Percentiles rank a stretch among this genome's conserved stretches.
phyloP scores from a whole-genome alignment of 2,888 invertebrate genomes.

The Agriopis aurantiaria region DNA sequence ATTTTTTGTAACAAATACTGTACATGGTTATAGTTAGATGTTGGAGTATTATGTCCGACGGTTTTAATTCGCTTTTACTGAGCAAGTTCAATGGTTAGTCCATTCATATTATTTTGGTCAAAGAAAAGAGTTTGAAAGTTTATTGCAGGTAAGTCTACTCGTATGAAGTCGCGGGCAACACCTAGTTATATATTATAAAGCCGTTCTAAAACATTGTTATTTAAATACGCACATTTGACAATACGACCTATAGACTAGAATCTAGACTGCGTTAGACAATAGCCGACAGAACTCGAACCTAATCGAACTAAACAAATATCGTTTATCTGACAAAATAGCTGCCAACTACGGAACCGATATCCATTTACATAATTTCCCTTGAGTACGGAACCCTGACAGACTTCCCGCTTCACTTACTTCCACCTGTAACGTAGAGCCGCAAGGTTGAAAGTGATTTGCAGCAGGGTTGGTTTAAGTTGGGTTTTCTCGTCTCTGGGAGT shows the following conservation, averaged over 20 bases:
- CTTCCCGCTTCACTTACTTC: neutral
- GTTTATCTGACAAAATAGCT: slow-evolving; percentile 68
- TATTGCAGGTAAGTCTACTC: no score
- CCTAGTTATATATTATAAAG: neutral
- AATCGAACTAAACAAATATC: slow-evolving; percentile 64
- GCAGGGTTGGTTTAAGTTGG: slow-evolving; percentile 16
- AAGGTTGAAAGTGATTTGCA: slow-evolving; percentile 6
- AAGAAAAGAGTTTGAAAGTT: no score
- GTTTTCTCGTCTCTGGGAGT: slow-evolving; percentile 33
- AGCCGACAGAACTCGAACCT: slow-evolving; percentile 40
- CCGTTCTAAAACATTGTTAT: neutral
- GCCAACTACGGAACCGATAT: slow-evolving; percentile 61
- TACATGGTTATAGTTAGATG: no score
- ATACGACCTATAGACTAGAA: slow-evolving; percentile 16
- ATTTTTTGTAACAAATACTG: no score
- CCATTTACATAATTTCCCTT: slow-evolving; percentile 69
- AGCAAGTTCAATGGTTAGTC: no score
- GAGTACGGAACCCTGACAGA: slow-evolving; percentile 50
- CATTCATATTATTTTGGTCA: no score
- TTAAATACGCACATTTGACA: slow-evolving; percentile 2
- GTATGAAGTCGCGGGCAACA: no score
- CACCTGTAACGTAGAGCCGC: neutral
- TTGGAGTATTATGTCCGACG: no score
- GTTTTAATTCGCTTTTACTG: no score
- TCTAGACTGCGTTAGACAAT: slow-evolving; percentile 24